A percentile compares a stretch with the other conserved stretches of the same genome.
Conservation (phyloP, 2,888 invertebrate genomes). For the Lithophane ornitopus region DNA sequence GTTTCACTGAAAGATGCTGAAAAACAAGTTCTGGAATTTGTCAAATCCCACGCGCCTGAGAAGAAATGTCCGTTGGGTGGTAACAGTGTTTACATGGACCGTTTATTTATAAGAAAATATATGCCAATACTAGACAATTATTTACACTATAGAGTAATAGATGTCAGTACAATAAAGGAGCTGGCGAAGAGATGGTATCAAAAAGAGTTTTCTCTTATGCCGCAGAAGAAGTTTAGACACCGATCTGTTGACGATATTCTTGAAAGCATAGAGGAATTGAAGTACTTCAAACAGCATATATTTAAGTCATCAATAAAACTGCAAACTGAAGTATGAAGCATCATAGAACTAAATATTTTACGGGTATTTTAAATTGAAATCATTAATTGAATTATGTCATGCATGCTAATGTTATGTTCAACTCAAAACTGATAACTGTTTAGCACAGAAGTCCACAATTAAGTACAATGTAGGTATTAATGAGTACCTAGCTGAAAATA, state of each 20-base stretch:
- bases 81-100: conserved; percentile 96
- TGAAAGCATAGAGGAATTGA: conserved; percentile 96
- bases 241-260: conserved; percentile 95
- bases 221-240: conserved; percentile 92
- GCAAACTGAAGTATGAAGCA: conserved; percentile 54
- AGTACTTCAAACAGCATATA: conserved; percentile 93
- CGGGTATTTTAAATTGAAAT: conserved; percentile 39
- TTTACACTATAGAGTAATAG: conserved; percentile 97
- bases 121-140: conserved; percentile 95
- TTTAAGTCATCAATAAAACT: conserved; percentile 85
- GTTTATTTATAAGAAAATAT: conserved; percentile 94
- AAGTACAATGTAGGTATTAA: conserved; percentile 33
- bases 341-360: conserved; percentile 23
- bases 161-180: conserved; percentile 97
- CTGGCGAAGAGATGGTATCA: conserved; percentile 95
- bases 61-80: conserved; percentile 95
- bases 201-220: conserved; percentile 88
- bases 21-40: conserved; percentile 92
- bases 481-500: conserved; percentile 51
- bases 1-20: conserved; percentile 93
- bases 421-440: conserved; percentile 21
- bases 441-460: conserved; percentile 26
- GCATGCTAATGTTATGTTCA: conserved; percentile 32
- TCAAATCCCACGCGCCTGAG: conserved; percentile 90
- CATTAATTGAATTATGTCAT: conserved; percentile 29